Percentiles rank a stretch among this genome's conserved stretches.
phyloP scores from a whole-genome alignment of 2,888 invertebrate species.

The Flexamia atlantica region DNA sequence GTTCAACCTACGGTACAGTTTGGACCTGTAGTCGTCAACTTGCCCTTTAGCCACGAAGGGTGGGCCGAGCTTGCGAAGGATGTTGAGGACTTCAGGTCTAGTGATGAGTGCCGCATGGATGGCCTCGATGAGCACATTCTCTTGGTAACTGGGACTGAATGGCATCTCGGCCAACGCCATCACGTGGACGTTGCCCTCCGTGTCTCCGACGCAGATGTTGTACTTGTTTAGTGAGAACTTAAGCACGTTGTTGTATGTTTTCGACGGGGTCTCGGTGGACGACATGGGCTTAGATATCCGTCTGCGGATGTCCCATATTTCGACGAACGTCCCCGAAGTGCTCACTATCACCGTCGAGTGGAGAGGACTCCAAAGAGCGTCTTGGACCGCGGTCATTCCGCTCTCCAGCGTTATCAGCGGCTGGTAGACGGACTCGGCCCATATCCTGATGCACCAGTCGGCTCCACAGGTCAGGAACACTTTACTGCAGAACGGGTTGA shows the following conservation, averaged over 20 bases:
- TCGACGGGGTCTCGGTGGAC: conserved; percentile 76
- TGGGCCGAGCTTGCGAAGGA: conserved; percentile 79
- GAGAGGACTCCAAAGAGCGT: conserved; percentile 84
- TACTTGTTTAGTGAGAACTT: conserved; percentile 83
- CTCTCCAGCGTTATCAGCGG: conserved; percentile 79
- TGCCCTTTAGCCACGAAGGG: conserved; percentile 5
- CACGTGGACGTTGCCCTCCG: conserved; percentile 82
- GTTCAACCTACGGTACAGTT: conserved; percentile 19
- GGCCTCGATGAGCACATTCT: conserved; percentile 80
- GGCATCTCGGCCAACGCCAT: conserved; percentile 87
- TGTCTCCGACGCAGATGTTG: conserved; percentile 84
- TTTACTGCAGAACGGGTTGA: conserved; percentile 77
- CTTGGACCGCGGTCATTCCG: conserved; percentile 76
- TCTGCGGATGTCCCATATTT: conserved; percentile 88
- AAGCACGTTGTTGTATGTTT: conserved; percentile 77
- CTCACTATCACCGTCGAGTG: conserved; percentile 86
- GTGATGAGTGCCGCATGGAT: conserved; percentile 81
- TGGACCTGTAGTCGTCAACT: conserved; percentile 3
- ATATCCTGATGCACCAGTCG: conserved; percentile 86
- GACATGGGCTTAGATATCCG: conserved; percentile 84
- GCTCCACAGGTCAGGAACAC: conserved; percentile 87
- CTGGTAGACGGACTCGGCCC: conserved; percentile 83
- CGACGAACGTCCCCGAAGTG: conserved; percentile 81
- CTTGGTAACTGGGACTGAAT: conserved; percentile 81
- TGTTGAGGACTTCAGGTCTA: conserved; percentile 79